These are phyloP conservation scores for Listrodromus nycthemerus DNA, from an alignment of 2,888 invertebrate species.

Conservation along the genomic window DNA sequence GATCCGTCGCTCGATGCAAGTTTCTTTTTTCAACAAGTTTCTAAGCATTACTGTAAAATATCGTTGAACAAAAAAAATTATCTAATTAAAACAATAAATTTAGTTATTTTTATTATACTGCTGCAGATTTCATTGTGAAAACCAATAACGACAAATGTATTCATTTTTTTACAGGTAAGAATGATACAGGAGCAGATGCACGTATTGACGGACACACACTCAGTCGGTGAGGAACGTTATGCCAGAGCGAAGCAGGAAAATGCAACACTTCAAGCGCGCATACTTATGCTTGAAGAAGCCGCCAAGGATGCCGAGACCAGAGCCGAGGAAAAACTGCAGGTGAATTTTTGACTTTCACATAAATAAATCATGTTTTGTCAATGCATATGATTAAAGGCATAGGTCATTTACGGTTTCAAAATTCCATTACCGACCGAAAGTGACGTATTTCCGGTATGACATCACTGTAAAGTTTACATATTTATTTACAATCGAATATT, in stretches of 20 bases:
- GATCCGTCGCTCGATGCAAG: background rate
- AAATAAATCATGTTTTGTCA: background rate
- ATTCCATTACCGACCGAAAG: too few relatives aligned
- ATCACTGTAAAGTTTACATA: too few relatives aligned
- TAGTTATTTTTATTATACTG: background rate
- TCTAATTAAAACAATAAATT: background rate
- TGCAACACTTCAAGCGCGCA: slow-evolving; percentile 94
- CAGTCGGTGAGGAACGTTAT: slow-evolving; percentile 94
- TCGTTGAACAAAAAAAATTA: background rate
- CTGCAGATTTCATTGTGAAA: background rate
- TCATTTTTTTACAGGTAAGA: slow-evolving; percentile 90
- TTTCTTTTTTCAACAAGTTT: background rate
- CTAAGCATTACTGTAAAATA: background rate
- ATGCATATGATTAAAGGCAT: too few relatives aligned
- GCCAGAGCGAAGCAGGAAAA: slow-evolving; percentile 96
- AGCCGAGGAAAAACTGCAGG: slow-evolving; percentile 85
- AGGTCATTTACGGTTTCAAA: too few relatives aligned
- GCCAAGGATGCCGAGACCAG: slow-evolving; percentile 84
- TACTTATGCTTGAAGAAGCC: slow-evolving; percentile 95
- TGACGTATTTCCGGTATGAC: too few relatives aligned
- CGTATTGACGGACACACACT: slow-evolving; percentile 94
- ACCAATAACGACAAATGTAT: background rate
- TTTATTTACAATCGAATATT: too few relatives aligned
- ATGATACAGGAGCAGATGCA: slow-evolving; percentile 96
- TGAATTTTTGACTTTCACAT: slow-evolving; percentile 69